These are phyloP conservation scores for Polypedilum pembai DNA, from an alignment of 1,140 invertebrate genomes.

Conservation along the genomic window DNA sequence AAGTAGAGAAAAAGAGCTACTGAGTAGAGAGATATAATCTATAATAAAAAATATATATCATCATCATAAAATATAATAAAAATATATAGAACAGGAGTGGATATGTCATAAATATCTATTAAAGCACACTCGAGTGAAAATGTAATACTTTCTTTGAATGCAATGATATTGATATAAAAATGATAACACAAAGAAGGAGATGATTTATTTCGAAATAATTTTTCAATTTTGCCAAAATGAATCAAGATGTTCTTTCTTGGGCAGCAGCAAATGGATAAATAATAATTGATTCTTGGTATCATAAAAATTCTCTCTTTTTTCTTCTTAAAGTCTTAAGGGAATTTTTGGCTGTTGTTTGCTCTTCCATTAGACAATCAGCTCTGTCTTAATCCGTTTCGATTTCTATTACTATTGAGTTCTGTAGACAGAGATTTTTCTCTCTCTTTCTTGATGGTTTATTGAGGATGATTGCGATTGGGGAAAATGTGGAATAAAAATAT, in stretches of 20 bases:
- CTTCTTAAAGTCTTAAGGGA: neutral
- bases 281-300: constrained; percentile 13
- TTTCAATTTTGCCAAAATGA: neutral
- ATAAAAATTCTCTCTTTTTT: neutral
- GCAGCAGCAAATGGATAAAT: constrained; percentile 8
- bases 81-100: constrained; percentile 10
- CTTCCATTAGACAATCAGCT: neutral
- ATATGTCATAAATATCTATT: constrained; percentile 27
- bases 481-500: neutral
- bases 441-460: neutral
- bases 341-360: neutral
- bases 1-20: no score
- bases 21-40: neutral
- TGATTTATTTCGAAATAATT: constrained; percentile 23
- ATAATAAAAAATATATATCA: constrained; percentile 27
- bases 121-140: neutral
- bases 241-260: neutral
- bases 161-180: constrained; percentile 20
- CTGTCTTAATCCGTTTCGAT: constrained; percentile 4
- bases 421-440: neutral
- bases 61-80: constrained; percentile 29
- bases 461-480: neutral
- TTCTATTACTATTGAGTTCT: neutral
- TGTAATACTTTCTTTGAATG: neutral
- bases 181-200: neutral